phyloP scores from a whole-genome alignment of 2,888 invertebrate species.

The Acanthococcus lagerstroemiae region DNA sequence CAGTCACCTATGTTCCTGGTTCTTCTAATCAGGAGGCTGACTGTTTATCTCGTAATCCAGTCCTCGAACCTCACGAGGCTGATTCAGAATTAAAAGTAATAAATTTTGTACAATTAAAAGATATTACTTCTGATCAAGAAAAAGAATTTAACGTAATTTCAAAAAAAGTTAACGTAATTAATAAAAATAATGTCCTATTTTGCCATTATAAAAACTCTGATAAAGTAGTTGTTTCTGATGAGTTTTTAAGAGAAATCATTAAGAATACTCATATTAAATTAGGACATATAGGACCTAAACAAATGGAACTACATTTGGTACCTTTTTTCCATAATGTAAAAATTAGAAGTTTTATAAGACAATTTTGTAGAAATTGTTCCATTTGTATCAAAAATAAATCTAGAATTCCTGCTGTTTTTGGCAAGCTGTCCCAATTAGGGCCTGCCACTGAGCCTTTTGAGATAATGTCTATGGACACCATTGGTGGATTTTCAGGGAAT shows the following conservation, averaged over 20 bases:
- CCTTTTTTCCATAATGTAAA: constrained; percentile 27
- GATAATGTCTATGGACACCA: constrained; percentile 38
- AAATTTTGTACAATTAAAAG: background rate
- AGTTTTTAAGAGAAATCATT: constrained; percentile 31
- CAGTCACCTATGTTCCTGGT: constrained; percentile 35
- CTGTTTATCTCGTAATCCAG: no score
- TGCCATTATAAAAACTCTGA: constrained; percentile 30
- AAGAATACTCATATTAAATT: constrained; percentile 32
- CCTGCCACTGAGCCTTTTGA: constrained; percentile 38
- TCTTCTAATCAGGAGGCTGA: constrained; percentile 35
- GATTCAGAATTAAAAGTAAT: background rate
- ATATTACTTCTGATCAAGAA: background rate
- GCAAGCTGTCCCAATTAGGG: constrained; percentile 37
- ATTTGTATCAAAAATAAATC: constrained; percentile 39
- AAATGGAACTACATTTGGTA: constrained; percentile 29
- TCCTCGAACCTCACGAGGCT: constrained; percentile 32
- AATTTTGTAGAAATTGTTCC: constrained; percentile 30
- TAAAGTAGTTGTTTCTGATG: no score
- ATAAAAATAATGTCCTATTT: constrained; percentile 29
- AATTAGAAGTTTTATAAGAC: constrained; percentile 34
- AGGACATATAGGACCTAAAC: constrained; percentile 32
- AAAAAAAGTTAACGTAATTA: constrained; percentile 13
- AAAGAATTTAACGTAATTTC: background rate
- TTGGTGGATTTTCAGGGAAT: constrained; percentile 38
- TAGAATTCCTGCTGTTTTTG: constrained; percentile 36